A percentile compares a stretch with the other conserved stretches of the same genome.
Conservation (phyloP, 2,888 invertebrate species). For the Xestia xanthographa region DNA sequence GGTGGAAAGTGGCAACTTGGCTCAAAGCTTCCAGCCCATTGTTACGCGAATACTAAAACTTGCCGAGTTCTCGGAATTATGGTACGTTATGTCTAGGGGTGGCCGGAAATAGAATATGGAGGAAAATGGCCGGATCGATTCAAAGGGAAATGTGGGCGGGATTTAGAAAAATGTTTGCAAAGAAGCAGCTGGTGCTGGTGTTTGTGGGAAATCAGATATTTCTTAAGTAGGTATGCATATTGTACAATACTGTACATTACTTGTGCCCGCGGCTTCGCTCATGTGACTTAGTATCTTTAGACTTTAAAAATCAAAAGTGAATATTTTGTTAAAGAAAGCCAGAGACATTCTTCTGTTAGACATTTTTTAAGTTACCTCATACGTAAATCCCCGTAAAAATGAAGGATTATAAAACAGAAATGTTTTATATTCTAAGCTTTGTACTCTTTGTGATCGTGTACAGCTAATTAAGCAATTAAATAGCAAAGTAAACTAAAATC, state of each 20-base stretch:
- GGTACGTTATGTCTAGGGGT: conserved; percentile 20
- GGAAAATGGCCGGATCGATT: not conserved
- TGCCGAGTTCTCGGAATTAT: conserved; percentile 22
- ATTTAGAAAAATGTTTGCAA: not conserved
- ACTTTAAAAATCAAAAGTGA: not conserved
- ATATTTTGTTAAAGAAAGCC: not conserved
- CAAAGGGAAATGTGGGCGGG: not conserved
- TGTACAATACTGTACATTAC: not conserved
- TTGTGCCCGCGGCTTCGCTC: not conserved
- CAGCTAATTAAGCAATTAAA: not conserved
- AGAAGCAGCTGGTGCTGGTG: not conserved
- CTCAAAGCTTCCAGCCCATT: conserved; percentile 36
- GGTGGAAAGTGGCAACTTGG: conserved; percentile 19
- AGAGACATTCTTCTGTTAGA: not conserved
- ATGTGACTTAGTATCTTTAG: not conserved
- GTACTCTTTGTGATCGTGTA: not conserved
- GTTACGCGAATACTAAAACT: conserved; percentile 30
- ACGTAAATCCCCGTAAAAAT: not conserved
- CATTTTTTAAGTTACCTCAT: not conserved
- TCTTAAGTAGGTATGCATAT: not conserved
- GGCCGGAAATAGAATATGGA: conserved; percentile 13
- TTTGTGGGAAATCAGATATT: not conserved
- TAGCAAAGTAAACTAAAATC: not conserved
- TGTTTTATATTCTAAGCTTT: not conserved
- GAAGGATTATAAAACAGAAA: not conserved